These are phyloP conservation scores for Mimas tiliae DNA, from an alignment of 2,888 invertebrate species.

Conservation along the genomic window DNA sequence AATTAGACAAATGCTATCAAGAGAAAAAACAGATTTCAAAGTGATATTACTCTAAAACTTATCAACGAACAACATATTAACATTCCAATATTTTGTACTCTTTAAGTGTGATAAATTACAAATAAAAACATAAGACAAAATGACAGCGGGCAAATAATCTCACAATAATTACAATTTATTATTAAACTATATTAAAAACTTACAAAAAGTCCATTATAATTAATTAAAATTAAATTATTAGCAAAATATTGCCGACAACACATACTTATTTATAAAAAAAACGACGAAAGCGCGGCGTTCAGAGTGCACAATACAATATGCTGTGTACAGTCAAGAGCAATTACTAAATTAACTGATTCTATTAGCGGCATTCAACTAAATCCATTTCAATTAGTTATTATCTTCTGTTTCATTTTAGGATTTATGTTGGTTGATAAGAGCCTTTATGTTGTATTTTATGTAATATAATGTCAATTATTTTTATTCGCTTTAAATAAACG, in stretches of 20 bases:
- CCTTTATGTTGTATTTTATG: no score
- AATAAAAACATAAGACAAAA: constrained; percentile 61
- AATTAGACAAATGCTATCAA: constrained; percentile 77
- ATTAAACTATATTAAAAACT: constrained; percentile 77
- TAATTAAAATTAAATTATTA: constrained; percentile 75
- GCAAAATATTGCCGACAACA: constrained; percentile 73
- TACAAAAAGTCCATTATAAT: constrained; percentile 79
- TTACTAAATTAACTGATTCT: not conserved
- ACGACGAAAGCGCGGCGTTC: constrained; percentile 38
- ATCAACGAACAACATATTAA: constrained; percentile 82
- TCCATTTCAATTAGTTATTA: not conserved
- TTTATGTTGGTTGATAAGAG: no score
- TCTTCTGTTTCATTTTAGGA: not conserved
- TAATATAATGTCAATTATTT: no score
- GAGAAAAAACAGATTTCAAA: constrained; percentile 75
- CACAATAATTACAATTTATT: constrained; percentile 81
- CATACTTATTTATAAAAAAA: constrained; percentile 49
- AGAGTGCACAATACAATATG: not conserved
- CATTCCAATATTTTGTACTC: constrained; percentile 84
- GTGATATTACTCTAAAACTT: constrained; percentile 79
- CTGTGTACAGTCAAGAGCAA: constrained; percentile 21
- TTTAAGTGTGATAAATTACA: constrained; percentile 84
- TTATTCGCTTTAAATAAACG: no score
- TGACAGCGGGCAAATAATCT: constrained; percentile 66
- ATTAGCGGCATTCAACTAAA: not conserved